These are phyloP conservation scores for Cryptotermes secundus DNA, from an alignment of 1,140 invertebrate species.

Conservation along the genomic window DNA sequence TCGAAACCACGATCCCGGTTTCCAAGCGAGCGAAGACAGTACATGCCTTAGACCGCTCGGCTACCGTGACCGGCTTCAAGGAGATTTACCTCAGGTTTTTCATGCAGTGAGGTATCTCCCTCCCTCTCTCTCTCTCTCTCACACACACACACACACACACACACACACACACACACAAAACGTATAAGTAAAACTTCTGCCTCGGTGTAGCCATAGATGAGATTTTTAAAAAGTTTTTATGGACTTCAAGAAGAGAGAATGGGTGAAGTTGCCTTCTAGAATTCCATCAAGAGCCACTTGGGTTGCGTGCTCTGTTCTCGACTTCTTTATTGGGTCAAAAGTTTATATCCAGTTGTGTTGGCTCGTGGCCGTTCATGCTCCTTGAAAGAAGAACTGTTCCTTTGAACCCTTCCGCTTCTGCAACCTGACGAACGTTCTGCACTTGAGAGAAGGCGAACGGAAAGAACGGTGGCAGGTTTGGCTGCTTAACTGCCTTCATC, in stretches of 20 bases:
- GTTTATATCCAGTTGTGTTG: background rate
- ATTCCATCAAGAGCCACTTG: slow-evolving; percentile 13
- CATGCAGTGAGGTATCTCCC: background rate
- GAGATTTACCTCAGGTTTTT: background rate
- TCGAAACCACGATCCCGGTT: too few species aligned
- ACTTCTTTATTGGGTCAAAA: slow-evolving; percentile 12
- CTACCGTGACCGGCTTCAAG: too few species aligned
- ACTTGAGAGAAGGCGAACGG: background rate
- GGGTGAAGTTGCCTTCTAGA: slow-evolving; percentile 7
- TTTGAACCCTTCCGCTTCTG: too few species aligned
- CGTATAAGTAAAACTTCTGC: slow-evolving; percentile 8
- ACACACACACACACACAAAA: too few species aligned
- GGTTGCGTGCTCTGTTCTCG: background rate
- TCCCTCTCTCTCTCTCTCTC: too few species aligned
- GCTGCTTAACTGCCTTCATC: background rate
- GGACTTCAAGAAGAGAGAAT: background rate
- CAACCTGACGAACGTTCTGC: too few species aligned
- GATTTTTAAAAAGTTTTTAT: slow-evolving; percentile 16
- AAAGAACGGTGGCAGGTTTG: background rate
- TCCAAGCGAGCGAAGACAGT: too few species aligned
- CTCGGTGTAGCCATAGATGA: background rate
- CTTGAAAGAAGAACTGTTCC: background rate
- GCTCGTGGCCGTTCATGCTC: background rate
- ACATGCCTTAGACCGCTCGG: too few species aligned
- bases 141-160: too few species aligned